Evolutionary conservation across 64 coral and sea anemone genomes (phyloP), one percentile per base, ranked within the genome.

Genomic region (Orbicella faveolata): DNA sequence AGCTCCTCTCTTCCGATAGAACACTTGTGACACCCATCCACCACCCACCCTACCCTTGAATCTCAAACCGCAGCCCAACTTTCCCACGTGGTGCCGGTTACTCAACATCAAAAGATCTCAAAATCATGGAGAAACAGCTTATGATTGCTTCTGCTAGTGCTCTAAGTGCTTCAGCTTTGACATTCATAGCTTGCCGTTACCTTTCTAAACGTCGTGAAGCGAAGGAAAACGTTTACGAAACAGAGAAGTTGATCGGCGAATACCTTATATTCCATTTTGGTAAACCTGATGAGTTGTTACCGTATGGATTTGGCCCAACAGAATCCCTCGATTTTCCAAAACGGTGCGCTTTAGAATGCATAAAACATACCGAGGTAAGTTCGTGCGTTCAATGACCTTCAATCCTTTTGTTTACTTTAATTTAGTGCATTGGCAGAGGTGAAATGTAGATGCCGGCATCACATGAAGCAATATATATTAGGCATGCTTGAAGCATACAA

Each of bases 231-330:
- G 36, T 69, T 6, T 87, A 92, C 61, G 90, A 87, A 41, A 92
- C 90, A 30, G 63, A 68, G 9, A 92, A 78, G 48, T 76, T 87
- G 9, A 61, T 92, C 17, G 84, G 84, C 20, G 61, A 70, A 21
- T 87, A 87, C 61, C 80, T 92, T 12, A 86, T 87, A 9, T 87
- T 79, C 59, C 90, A 92, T 61, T 92, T 79, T 87, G 90, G 90
- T 7, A 87, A 78, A 35, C 83, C 83, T 23, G 80, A 87, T 4
- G 90, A 92, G 48, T 19, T 92, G 36, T 63, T 92, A 54, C 44
- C 83, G 15, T 92, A 87, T 33, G 75, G 77, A 12, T 92, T 87
- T 78, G 90, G 90, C 4, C 90, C 83, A 59, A 36, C 15, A 34
- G 63, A 87, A 16, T 83, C 90, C 8, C 37, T 92, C 1, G 90